Base-by-base conservation (phyloP, 2,113 vertebrate species). In the Daphoenositta chrysoptera region DNA sequence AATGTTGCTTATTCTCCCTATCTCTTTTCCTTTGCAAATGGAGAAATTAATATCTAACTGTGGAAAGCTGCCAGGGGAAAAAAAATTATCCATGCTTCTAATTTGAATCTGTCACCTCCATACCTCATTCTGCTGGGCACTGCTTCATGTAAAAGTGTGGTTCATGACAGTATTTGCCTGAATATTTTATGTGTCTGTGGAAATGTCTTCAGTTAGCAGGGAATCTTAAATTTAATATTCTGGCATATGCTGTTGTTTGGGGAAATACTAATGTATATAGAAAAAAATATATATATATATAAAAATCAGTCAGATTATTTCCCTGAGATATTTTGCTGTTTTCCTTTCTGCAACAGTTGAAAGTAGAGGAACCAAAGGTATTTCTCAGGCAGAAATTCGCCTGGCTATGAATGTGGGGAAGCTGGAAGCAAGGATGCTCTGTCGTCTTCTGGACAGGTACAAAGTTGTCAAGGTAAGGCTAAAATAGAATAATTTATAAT, bases 361-460 rank as follows among this genome's bases (percentile, higher is more conserved):
- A 89, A 98, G 98, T 68, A 97, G 97, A 66, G 99, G 99, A 75
- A 98, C 99, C 6, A 99, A 98, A 96, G 99, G 99, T 57, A 98
- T 99, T 89, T 98, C 99, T n/a, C 98, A 99, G 94, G 97, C 98
- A 6, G 97, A 97, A n/a, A 96, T 99, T 58, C 95, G 97, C 24
- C 78, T 95, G n/a, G 98, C 96, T 24, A 98, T 99, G 98, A 99
- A 99, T 4, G 92, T 99, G 40, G 99, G 99, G 11, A 99, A 98
- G 68, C 98, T 99, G 85, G 99, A 99, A 95, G 98, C 98, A 10
- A 98, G 99, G 31, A 99, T 99, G 99, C 87, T 99, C 58, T 99
- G 99, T 91, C 98, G 99, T 37, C 97, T 98, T 51, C 96, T 99
- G 88, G 98, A 99, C 86, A 97, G 98, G 65, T 98, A 98, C 58